phyloP scores from a whole-genome alignment of 2,797 vertebrate genomes.

The Enteromius unitaeniatus region DNA sequence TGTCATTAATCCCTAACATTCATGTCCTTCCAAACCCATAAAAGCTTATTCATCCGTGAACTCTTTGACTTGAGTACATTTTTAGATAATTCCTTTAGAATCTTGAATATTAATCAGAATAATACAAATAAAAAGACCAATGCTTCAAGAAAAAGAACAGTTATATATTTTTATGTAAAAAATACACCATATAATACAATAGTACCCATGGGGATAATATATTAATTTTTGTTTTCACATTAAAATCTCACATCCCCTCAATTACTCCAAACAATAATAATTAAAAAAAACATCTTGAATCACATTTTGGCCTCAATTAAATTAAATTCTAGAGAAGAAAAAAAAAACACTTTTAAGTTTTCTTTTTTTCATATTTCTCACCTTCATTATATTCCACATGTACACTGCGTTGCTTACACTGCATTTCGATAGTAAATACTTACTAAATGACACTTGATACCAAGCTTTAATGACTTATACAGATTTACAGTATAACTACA shows the following conservation, averaged over 20 bases:
- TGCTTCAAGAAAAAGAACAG: slow-evolving; percentile 67
- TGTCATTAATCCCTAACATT: too few relatives aligned
- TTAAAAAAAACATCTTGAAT: slow-evolving; percentile 60
- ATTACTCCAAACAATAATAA: slow-evolving; percentile 68
- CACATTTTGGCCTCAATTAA: slow-evolving; percentile 65
- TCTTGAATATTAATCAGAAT: slow-evolving; percentile 3
- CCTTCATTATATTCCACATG: slow-evolving; percentile 62
- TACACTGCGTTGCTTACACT: slow-evolving; percentile 57
- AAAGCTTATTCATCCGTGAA: too few relatives aligned
- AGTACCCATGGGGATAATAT: slow-evolving; percentile 69
- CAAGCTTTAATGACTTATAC: slow-evolving; percentile 67
- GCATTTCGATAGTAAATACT: slow-evolving; percentile 63
- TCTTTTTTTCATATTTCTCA: slow-evolving; percentile 49
- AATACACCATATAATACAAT: slow-evolving; percentile 68
- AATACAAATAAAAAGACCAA: slow-evolving; percentile 57
- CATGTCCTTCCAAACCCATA: too few relatives aligned
- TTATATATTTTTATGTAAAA: slow-evolving; percentile 75
- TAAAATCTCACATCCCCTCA: slow-evolving; percentile 71
- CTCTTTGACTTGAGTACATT: not conserved
- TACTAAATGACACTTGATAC: slow-evolving; percentile 64
- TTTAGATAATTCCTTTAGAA: not conserved
- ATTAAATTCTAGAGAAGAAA: slow-evolving; percentile 65
- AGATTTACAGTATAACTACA: slow-evolving; percentile 63
- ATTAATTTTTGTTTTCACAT: slow-evolving; percentile 71
- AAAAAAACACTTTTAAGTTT: slow-evolving; percentile 41